Conservation (phyloP, 2,888 invertebrate species). For the Schrankia costaestrigalis region DNA sequence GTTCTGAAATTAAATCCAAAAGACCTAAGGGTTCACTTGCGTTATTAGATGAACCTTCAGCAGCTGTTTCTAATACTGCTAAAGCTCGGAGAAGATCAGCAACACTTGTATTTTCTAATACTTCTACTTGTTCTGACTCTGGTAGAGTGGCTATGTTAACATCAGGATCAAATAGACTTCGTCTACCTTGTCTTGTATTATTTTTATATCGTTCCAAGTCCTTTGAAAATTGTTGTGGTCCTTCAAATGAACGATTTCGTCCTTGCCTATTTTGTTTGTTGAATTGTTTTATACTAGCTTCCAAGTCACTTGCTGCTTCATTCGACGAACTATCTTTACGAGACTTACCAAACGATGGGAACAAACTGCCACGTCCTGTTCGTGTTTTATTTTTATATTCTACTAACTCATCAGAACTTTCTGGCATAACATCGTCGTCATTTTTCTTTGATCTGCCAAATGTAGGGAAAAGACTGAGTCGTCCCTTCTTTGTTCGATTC, state of each 20-base stretch:
- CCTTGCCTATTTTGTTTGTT: slow-evolving; percentile 57
- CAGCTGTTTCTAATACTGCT: slow-evolving; percentile 82
- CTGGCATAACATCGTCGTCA: slow-evolving; percentile 66
- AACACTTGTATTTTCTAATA: slow-evolving; percentile 90
- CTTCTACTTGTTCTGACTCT: slow-evolving; percentile 76
- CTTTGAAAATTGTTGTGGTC: slow-evolving; percentile 47
- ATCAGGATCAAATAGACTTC: slow-evolving; percentile 71
- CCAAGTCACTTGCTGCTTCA: slow-evolving; percentile 54
- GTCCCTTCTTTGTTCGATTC: slow-evolving; percentile 64
- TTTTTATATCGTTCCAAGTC: slow-evolving; percentile 66
- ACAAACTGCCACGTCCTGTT: slow-evolving; percentile 60
- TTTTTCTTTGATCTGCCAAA: slow-evolving; percentile 62
- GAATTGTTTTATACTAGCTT: slow-evolving; percentile 65
- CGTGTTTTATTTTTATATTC: slow-evolving; percentile 68
- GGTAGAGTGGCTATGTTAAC: slow-evolving; percentile 61
- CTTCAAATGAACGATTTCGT: slow-evolving; percentile 52
- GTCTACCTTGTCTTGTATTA: slow-evolving; percentile 63
- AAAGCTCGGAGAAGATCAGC: slow-evolving; percentile 90
- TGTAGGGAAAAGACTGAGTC: slow-evolving; percentile 67
- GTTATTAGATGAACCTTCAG: slow-evolving; percentile 32
- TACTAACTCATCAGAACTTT: slow-evolving; percentile 69
- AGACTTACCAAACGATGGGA: slow-evolving; percentile 69
- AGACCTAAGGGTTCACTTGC: slow-evolving; percentile 42
- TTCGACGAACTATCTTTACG: slow-evolving; percentile 58
- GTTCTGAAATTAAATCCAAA: slow-evolving; percentile 48